Conservation (phyloP, 2,888 invertebrate genomes). For the Ophonus ardosiacus region DNA sequence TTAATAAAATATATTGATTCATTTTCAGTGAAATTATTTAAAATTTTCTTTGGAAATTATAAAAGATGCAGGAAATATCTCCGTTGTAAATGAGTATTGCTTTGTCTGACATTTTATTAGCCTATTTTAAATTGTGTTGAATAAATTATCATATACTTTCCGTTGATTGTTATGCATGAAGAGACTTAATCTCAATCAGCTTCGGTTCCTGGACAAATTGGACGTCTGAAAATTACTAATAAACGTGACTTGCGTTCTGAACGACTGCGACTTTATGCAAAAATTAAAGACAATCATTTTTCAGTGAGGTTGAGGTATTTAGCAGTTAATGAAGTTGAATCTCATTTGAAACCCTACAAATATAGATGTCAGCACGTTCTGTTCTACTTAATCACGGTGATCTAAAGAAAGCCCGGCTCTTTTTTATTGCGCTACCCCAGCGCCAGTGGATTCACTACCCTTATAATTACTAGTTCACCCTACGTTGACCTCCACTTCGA, state of each 20-base stretch:
- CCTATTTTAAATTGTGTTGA: conserved; percentile 30
- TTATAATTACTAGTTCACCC: conserved; percentile 29
- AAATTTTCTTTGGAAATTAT: too few species aligned
- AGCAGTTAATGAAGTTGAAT: conserved; percentile 59
- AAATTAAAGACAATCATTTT: conserved; percentile 60
- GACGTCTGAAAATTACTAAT: conserved; percentile 63
- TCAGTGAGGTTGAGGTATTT: conserved; percentile 56
- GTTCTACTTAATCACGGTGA: conserved; percentile 30
- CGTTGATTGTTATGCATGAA: conserved; percentile 58
- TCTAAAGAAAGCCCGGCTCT: conserved; percentile 17
- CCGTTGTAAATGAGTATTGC: conserved; percentile 14
- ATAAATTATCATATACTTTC: conserved; percentile 58
- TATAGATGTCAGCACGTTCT: conserved; percentile 56
- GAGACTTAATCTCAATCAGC: conserved; percentile 61
- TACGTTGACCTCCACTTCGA: neutral
- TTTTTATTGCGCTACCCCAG: conserved; percentile 6
- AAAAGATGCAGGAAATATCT: neutral
- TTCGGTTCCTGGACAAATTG: conserved; percentile 63
- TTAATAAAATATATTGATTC: too few species aligned
- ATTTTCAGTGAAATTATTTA: too few species aligned
- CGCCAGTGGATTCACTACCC: neutral
- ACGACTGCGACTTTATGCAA: conserved; percentile 37
- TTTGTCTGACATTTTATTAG: conserved; percentile 27
- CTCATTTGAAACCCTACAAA: conserved; percentile 53
- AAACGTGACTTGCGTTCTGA: conserved; percentile 57